Evolutionary conservation across 2,888 invertebrate species (phyloP), one percentile per base, ranked within the genome.

Genomic region (Cactoblastis cactorum): DNA sequence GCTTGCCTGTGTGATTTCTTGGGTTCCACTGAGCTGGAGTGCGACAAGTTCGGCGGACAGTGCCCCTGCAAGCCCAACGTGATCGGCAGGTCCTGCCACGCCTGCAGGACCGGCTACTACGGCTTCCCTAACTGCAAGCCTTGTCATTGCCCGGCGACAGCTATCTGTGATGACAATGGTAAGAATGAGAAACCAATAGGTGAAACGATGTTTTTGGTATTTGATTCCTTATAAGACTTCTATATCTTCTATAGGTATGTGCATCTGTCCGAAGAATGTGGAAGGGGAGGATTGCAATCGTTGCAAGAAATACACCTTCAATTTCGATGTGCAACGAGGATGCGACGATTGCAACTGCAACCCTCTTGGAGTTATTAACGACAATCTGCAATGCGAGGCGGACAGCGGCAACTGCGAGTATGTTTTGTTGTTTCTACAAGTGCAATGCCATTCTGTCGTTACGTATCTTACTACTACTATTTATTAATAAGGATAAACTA

Each of bases 261-360:
- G 99, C 78, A 95, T 95, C 57, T 99, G 99, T 70, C 98, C 98
- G 0, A 93, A 94, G 1, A 93, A 95, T 63, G 98, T 99, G 0
- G 95, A 93, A 18, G 99, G 99, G 0, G 93, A 94, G 22, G 91
- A 93, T 54, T 99, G 99, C 76, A 96, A 98, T 69, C 92, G 94
- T 56, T 99, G 99, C 79, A 94, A 94, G 55, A 92, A 94, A 0
- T 93, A 94, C 55, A 98, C 98, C 0, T 98, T 95, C 73, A 98
- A 98, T 37, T 98, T 95, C 74, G 96, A 99, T 88, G 94, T 95
- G 37, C 93, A 97, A 49, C 96, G 97, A 66, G 99, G 99, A 5
- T 99, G 99, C 77, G 96, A 97, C 79, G 95, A 96, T 57, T 99
- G 99, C 77, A 94, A 94, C 68, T 99, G 99, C 78, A 93, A 96